phyloP scores from a whole-genome alignment of 37 sponge, comb jelly and placozoan species.

The Chondrosia reniformis region DNA sequence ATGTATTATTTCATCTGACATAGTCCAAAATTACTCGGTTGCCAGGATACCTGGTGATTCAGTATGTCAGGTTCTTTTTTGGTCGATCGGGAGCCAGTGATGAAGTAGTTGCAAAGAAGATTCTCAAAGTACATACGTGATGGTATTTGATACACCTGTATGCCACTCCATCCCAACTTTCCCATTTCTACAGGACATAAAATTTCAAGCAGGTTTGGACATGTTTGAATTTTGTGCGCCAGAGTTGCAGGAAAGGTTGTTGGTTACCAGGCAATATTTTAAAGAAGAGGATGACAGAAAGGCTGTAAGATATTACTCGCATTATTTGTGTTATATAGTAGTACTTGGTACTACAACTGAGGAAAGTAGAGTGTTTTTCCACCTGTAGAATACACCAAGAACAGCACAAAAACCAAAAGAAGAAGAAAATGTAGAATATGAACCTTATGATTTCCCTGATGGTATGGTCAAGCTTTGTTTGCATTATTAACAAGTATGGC shows the following conservation, averaged over 20 bases:
- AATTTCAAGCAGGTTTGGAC: conserved; percentile 81
- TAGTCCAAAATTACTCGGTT: conserved; percentile 74
- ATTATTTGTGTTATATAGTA: background rate
- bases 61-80: conserved; percentile 89
- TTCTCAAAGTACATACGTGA: conserved; percentile 51
- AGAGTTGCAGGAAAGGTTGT: conserved; percentile 80
- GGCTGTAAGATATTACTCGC: conserved; percentile 19
- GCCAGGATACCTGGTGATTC: conserved; percentile 89
- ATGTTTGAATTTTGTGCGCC: conserved; percentile 87
- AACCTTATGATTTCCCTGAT: conserved; percentile 74
- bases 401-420: background rate
- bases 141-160: background rate
- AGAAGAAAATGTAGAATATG: conserved; percentile 45
- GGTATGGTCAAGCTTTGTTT: too few species aligned
- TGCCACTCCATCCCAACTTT: background rate
- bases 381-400: background rate
- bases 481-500: too few species aligned
- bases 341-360: background rate
- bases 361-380: background rate
- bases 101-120: conserved; percentile 71
- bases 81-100: conserved; percentile 65
- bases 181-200: conserved; percentile 67
- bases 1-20: background rate
- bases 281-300: conserved; percentile 89
- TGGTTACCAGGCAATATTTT: conserved; percentile 52